A percentile compares a stretch with the other conserved stretches of the same genome.
Conservation (phyloP, 1,140 invertebrate genomes). For the Drosophila ambigua region DNA sequence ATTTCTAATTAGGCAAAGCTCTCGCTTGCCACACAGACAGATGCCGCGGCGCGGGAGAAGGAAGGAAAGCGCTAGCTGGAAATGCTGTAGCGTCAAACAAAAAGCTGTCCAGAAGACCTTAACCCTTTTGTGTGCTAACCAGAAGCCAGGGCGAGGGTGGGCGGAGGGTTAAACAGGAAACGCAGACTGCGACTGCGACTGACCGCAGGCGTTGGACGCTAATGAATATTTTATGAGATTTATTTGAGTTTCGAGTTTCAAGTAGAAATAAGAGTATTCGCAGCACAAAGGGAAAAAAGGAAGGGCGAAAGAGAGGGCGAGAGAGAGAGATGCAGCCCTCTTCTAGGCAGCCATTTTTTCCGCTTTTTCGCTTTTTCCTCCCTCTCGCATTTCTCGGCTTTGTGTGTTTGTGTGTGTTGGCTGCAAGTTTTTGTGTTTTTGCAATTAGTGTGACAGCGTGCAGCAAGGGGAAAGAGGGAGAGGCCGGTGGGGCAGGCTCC, state of each 20-base stretch:
- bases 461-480: background rate
- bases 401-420: constrained; percentile 32
- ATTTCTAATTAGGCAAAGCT: constrained; percentile 72
- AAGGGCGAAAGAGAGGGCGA: constrained; percentile 21
- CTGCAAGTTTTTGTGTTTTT: constrained; percentile 75
- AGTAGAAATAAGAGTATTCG: constrained; percentile 26
- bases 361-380: constrained; percentile 13
- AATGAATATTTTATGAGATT: constrained; percentile 82
- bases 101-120: constrained; percentile 54
- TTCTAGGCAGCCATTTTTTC: constrained; percentile 48
- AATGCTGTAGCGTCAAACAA: constrained; percentile 37
- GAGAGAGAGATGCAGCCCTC: constrained; percentile 41
- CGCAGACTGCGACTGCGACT: constrained; percentile 37
- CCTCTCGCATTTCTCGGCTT: constrained; percentile 42
- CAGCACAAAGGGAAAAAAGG: constrained; percentile 21
- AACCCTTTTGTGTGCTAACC: constrained; percentile 65
- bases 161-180: constrained; percentile 22
- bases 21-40: constrained; percentile 13
- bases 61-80: constrained; percentile 4
- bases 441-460: constrained; percentile 73
- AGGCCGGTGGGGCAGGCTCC: constrained; percentile 29
- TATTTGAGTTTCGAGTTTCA: constrained; percentile 78
- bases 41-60: background rate
- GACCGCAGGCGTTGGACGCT: constrained; percentile 75
- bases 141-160: background rate